phyloP scores from a whole-genome alignment of 2,113 vertebrate genomes.

The Eretmochelys imbricata region DNA sequence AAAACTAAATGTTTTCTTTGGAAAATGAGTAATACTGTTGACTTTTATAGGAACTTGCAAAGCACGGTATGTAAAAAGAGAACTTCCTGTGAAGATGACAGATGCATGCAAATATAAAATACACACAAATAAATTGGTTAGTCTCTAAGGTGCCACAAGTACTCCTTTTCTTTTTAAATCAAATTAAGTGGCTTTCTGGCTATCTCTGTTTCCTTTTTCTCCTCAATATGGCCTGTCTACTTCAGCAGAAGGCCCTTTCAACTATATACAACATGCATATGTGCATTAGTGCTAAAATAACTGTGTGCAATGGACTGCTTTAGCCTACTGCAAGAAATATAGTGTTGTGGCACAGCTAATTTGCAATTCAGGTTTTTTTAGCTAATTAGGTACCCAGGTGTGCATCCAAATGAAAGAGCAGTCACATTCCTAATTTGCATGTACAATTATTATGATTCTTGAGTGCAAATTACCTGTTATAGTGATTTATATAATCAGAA shows the following conservation, averaged over 20 bases:
- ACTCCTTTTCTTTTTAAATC: too few species aligned
- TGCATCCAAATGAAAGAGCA: neutral
- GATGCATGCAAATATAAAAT: conserved; percentile 23
- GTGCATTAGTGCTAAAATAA: neutral
- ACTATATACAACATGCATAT: neutral
- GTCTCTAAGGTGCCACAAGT: too few species aligned
- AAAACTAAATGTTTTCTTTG: neutral
- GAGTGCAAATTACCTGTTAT: neutral
- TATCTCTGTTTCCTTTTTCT: conserved; percentile 3
- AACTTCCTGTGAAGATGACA: conserved; percentile 28
- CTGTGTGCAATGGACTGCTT: neutral
- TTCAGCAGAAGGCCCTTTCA: conserved; percentile 27
- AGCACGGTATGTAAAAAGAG: neutral
- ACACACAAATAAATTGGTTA: too few species aligned
- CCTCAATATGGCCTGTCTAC: conserved; percentile 4
- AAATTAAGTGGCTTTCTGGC: neutral
- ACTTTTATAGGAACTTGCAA: conserved; percentile 23
- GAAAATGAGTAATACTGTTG: conserved; percentile 54
- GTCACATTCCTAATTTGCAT: neutral
- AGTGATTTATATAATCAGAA: neutral
- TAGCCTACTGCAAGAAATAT: neutral
- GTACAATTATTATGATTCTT: neutral
- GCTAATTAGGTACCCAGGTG: neutral
- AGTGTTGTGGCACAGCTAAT: neutral
- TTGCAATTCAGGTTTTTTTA: neutral